phyloP scores from a whole-genome alignment of 2,113 vertebrate species.

The Erpornis zantholeuca region DNA sequence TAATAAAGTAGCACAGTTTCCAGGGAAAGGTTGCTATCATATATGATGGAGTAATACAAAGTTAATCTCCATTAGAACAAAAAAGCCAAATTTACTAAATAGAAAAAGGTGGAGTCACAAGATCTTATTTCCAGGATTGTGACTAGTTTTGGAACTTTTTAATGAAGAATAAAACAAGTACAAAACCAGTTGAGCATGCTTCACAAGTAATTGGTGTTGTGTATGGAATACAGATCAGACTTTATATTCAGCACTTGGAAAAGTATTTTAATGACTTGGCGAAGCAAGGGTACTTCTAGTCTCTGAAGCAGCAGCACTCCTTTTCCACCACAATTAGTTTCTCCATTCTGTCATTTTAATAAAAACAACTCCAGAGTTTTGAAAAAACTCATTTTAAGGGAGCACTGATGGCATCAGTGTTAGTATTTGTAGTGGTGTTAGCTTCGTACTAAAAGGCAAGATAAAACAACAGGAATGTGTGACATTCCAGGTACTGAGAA shows the following conservation, averaged over 20 bases:
- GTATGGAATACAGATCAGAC: constrained; percentile 44
- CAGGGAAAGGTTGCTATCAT: neutral
- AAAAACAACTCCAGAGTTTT: neutral
- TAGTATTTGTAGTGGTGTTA: neutral
- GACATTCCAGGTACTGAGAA: constrained; percentile 9
- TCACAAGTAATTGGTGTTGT: constrained; percentile 23
- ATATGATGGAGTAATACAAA: neutral
- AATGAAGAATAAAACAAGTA: constrained; percentile 25
- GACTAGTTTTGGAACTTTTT: constrained; percentile 29
- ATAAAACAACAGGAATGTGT: neutral
- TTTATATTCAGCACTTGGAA: constrained; percentile 43
- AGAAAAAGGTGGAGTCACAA: constrained; percentile 32
- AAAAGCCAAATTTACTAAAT: neutral
- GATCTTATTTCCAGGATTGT: constrained; percentile 25
- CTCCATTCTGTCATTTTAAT: constrained; percentile 9
- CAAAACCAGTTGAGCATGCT: neutral
- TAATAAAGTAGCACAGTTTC: neutral
- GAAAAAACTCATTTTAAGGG: neutral
- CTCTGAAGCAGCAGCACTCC: constrained; percentile 3
- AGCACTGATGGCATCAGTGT: neutral
- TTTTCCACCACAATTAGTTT: constrained; percentile 36
- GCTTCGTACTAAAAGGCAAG: neutral
- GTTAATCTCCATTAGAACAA: neutral
- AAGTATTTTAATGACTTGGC: constrained; percentile 60
- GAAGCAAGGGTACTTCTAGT: constrained; percentile 24